phyloP scores from a whole-genome alignment of 37 sponge, comb jelly and placozoan species.

The Eunapius fragilis region DNA sequence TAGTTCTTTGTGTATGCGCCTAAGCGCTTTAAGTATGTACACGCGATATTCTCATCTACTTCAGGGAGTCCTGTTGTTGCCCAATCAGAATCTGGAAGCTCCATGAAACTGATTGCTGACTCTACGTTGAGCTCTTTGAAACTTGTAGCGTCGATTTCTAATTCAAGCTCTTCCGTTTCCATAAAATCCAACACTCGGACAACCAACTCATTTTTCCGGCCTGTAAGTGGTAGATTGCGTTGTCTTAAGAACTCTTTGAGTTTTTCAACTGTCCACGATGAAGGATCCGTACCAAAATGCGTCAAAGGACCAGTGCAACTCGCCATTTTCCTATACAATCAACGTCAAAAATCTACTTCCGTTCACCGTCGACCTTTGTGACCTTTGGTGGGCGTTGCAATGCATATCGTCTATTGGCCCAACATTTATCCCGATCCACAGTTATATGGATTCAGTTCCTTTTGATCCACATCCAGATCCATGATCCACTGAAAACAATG shows the following conservation, averaged over 20 bases:
- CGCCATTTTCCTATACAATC: too few species aligned
- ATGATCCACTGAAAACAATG: too few species aligned
- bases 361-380: too few species aligned
- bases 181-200: conserved; percentile 8
- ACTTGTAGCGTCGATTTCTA: conserved; percentile 11
- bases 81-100: conserved; percentile 11
- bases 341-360: too few species aligned
- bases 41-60: background rate
- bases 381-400: too few species aligned
- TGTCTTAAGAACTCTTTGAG: too few species aligned
- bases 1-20: conserved; percentile 31
- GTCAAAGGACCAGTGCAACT: background rate
- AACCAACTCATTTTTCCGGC: conserved; percentile 16
- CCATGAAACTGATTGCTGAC: background rate
- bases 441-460: too few species aligned
- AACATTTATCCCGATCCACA: too few species aligned
- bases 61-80: conserved; percentile 6
- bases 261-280: conserved; percentile 7
- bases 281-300: background rate
- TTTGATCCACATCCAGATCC: too few species aligned
- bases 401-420: too few species aligned
- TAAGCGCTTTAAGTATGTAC: background rate
- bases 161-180: conserved; percentile 24
- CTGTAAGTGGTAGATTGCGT: conserved; percentile 7
- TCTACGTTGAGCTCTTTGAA: conserved; percentile 10